phyloP scores from a whole-genome alignment of 1,140 invertebrate genomes.

The Cydia amplana region DNA sequence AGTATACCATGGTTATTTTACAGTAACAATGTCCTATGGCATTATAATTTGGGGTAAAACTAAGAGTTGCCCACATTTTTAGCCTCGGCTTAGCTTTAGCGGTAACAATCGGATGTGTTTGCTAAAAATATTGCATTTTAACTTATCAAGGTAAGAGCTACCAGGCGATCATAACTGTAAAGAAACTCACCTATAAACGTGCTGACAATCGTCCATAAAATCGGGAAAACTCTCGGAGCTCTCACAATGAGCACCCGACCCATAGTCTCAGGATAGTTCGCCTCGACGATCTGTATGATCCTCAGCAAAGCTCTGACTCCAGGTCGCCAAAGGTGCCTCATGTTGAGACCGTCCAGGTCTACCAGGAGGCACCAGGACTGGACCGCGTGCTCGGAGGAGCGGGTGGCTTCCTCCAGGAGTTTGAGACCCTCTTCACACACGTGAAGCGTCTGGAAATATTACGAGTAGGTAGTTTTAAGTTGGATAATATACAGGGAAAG shows the following conservation, averaged over 20 bases:
- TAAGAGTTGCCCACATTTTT: too few relatives aligned
- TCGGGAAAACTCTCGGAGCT: slow-evolving; percentile 95
- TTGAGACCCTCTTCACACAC: slow-evolving; percentile 92
- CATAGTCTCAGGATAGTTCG: slow-evolving; percentile 98
- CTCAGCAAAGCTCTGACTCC: slow-evolving; percentile 93
- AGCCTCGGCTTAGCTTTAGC: too few relatives aligned
- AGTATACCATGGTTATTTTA: too few relatives aligned
- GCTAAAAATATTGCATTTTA: too few relatives aligned
- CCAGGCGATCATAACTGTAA: neutral
- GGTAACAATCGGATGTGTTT: slow-evolving; percentile 93
- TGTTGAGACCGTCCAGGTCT: slow-evolving; percentile 96
- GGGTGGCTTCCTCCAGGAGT: slow-evolving; percentile 91
- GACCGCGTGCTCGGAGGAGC: slow-evolving; percentile 86
- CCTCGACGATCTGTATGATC: slow-evolving; percentile 97
- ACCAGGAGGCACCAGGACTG: slow-evolving; percentile 95
- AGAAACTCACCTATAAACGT: slow-evolving; percentile 89
- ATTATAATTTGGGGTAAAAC: too few relatives aligned
- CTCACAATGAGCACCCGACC: slow-evolving; percentile 92
- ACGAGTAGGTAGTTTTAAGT: too few relatives aligned
- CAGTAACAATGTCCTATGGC: too few relatives aligned
- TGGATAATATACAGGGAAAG: too few relatives aligned
- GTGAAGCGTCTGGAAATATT: slow-evolving; percentile 84
- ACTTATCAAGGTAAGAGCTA: neutral
- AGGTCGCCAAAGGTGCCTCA: slow-evolving; percentile 97
- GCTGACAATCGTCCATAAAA: slow-evolving; percentile 97